Percentiles rank a stretch among this genome's conserved stretches.
Conservation (phyloP, 2,797 vertebrate species). For the Lithobates sylvaticus region DNA sequence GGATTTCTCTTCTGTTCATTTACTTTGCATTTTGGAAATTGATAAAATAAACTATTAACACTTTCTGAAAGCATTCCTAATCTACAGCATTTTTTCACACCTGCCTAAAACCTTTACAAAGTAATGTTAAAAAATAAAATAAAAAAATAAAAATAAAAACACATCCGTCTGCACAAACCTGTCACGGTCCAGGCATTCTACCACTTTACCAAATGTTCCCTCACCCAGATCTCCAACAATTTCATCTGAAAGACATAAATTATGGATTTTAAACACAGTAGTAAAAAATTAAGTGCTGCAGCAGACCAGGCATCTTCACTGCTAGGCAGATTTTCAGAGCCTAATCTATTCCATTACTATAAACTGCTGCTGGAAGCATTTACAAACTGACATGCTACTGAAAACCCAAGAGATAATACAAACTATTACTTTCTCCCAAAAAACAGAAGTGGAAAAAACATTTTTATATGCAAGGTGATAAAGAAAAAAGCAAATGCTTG, state of each 20-base stretch:
- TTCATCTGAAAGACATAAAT: conserved; percentile 79
- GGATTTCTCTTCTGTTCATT: too few species aligned
- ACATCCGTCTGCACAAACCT: conserved; percentile 68
- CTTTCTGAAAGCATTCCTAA: too few species aligned
- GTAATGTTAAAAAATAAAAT: too few species aligned
- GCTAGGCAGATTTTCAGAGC: conserved; percentile 66
- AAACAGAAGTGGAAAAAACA: not conserved
- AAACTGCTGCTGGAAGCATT: not conserved
- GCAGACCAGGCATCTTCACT: conserved; percentile 63
- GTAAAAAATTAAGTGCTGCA: not conserved
- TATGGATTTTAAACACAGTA: not conserved
- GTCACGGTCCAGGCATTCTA: conserved; percentile 82
- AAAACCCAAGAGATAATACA: not conserved
- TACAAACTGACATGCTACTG: not conserved
- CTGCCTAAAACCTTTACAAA: too few species aligned
- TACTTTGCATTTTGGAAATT: too few species aligned
- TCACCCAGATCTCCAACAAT: conserved; percentile 81
- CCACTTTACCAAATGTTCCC: conserved; percentile 83
- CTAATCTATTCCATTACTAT: conserved; percentile 11
- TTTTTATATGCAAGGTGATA: not conserved
- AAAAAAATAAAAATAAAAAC: too few species aligned
- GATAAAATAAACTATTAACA: too few species aligned
- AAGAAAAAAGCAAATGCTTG: not conserved
- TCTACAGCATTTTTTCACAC: too few species aligned
- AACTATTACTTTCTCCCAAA: not conserved